A percentile compares a stretch with the other conserved stretches of the same genome.
Evolutionary conservation across 2,888 invertebrate genomes (phyloP).

Genomic region (Myopa testacea): DNA sequence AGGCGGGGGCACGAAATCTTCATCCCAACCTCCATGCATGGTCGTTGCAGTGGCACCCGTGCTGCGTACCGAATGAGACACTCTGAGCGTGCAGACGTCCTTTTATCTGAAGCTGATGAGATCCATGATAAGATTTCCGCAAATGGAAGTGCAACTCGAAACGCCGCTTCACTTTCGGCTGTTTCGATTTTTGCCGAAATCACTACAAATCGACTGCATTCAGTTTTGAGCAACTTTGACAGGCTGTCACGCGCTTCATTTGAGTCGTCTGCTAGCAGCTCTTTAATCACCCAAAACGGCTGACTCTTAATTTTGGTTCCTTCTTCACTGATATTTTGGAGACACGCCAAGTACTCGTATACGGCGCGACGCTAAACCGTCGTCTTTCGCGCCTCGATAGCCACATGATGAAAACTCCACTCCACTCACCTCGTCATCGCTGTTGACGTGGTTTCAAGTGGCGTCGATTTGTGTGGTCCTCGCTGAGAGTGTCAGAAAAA

Average conservation of each 20-base stretch:
- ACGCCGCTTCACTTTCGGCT: neutral
- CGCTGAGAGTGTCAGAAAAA: neutral
- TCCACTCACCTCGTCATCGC: neutral
- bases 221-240: neutral
- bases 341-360: neutral
- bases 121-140: neutral
- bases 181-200: neutral
- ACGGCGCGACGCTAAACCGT: neutral
- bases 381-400: too few species aligned
- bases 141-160: neutral
- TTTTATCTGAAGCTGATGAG: neutral
- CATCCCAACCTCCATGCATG: too few species aligned
- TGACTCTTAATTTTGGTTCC: too few species aligned
- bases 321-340: neutral
- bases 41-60: too few species aligned
- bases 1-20: neutral
- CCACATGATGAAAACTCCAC: neutral
- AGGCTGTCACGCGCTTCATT: too few species aligned
- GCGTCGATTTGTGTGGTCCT: conserved; percentile 11
- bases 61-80: neutral
- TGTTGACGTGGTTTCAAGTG: neutral
- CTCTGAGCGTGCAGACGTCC: neutral
- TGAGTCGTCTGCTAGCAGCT: too few species aligned
- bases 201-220: neutral
- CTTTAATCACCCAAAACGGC: too few species aligned